Evolutionary conservation across 2,113 vertebrate genomes (phyloP), one percentile per base, ranked within the genome.

Genomic region (Kryptolebias marmoratus): DNA sequence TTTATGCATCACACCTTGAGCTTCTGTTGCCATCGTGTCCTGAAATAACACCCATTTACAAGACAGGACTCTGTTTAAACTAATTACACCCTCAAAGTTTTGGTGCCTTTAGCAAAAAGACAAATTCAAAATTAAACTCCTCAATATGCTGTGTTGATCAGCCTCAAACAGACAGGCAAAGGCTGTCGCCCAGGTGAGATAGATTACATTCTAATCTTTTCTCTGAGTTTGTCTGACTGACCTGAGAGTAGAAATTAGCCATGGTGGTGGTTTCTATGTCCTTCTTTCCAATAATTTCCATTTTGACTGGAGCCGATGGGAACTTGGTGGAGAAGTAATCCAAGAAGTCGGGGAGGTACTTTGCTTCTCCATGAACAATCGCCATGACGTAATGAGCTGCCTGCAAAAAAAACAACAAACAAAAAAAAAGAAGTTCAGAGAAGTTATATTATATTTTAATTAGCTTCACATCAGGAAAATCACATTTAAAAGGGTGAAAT

Each of bases 211-310:
- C 15, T 58, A 4, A 58, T 9, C 11, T 5, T 50, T 48, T 30
- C 22, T 16, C 30, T 39, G 36, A 14, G 69, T 16, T 15, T 11
- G 12, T 67, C 9, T 1, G 55, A 83, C 96, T 94, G 91, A 99
- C 98, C 97, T 99, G 98, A 95, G 95, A 90, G 91, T 97, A 96
- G 95, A 98, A 99, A 94, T 96, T 97, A 79, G 94, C 94, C 96
- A 99, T 99, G 73, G 96, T 98, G 27, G 98, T 99, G 68, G 98
- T 99, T 93, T 99, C 98, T 90, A 99, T 99, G 91, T 99, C 98
- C 93, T 99, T 99, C 94, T 99, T 99, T 89, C 95, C 98, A 67
- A 98, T 93, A 89, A 99, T 96, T 93, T 99, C 97, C 95, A 98
- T 98, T 95, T 99, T 99, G 87, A 99, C 97, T n/a, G 96, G 97